Percentiles rank a stretch among this genome's conserved stretches.
Conservation (phyloP, 2,888 invertebrate genomes). For the Thecophora atra region DNA sequence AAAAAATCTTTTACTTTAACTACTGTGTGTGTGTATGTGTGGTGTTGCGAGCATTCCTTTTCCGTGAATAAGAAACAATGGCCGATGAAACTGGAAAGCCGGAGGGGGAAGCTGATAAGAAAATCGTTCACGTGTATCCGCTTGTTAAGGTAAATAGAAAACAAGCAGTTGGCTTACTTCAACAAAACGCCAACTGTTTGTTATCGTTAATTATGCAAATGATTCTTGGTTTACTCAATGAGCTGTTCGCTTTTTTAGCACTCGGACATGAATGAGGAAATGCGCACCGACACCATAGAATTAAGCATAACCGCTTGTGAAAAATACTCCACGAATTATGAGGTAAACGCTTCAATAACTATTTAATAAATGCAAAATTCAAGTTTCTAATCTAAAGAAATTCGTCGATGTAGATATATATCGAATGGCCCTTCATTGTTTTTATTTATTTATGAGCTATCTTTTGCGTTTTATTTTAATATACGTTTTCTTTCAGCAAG, state of each 20-base stretch:
- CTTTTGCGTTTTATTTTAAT: no score
- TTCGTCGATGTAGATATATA: no score
- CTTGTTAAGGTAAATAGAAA: constrained; percentile 74
- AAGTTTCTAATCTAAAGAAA: no score
- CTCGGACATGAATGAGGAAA: constrained; percentile 94
- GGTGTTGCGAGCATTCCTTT: neutral
- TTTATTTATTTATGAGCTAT: neutral
- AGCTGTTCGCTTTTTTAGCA: constrained; percentile 69
- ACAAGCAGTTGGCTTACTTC: no score
- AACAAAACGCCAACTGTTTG: no score
- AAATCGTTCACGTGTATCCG: constrained; percentile 83
- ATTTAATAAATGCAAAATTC: no score
- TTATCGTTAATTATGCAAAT: no score
- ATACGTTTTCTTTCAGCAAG: constrained; percentile 70
- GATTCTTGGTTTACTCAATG: neutral
- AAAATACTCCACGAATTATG: constrained; percentile 86
- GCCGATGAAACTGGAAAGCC: constrained; percentile 61
- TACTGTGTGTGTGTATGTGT: no score
- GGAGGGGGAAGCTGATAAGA: constrained; percentile 68
- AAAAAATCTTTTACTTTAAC: no score
- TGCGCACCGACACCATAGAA: constrained; percentile 89
- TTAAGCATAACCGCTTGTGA: constrained; percentile 93
- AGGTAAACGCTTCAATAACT: constrained; percentile 67
- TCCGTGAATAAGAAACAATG: constrained; percentile 48
- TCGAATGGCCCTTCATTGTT: neutral